Base-by-base conservation (phyloP, 2,113 vertebrate genomes). In the Chrysemys picta region DNA sequence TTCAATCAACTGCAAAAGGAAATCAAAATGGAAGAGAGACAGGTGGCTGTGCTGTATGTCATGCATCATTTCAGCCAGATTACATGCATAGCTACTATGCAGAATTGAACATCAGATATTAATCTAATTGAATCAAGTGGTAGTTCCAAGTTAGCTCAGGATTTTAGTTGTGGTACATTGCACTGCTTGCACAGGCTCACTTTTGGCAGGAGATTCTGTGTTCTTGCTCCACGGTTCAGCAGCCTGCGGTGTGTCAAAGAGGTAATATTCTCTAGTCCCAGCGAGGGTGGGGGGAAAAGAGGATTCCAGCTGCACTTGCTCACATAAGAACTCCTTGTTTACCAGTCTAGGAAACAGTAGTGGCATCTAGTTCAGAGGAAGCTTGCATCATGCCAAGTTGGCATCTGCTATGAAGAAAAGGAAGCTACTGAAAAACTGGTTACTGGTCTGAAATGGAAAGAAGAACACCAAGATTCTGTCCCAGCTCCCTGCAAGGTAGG, bases 301-400 rank as follows among this genome's bases (percentile, higher is more conserved):
- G 45, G 65, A 89, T 90, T 96, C 94, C 97, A 97, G 97, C 96
- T 98, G 97, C 95, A 95, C 72, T 96, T 22, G 75, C 93, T 96
- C 90, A 89, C 78, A 96, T 14, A 97, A 96, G 80, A 96, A 94
- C 89, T 96, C 95, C 96, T 97, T 98, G 97, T 98, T 97, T 82
- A 62, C 78, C 90, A 95, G 96, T 87, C 86, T 91, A 96, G 91
- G 94, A 96, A 97, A 88, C 53, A 91, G 93, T 89, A 88, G 80
- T 31, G 0, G 91, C 80, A 92, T 72, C 84, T 31, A 95, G 93
- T 89, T 96, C 95, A 95, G 93, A 97, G 97, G 95, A 97, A 97
- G 94, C 90, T 84, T 87, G 84, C 25, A 1, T 1, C 0, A 25
- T 97, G 97, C 97, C 97, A 97, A 98, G 45, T 91, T 97, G 96